phyloP scores from a whole-genome alignment of 2,797 vertebrate species.

The Manis pentadactyla region DNA sequence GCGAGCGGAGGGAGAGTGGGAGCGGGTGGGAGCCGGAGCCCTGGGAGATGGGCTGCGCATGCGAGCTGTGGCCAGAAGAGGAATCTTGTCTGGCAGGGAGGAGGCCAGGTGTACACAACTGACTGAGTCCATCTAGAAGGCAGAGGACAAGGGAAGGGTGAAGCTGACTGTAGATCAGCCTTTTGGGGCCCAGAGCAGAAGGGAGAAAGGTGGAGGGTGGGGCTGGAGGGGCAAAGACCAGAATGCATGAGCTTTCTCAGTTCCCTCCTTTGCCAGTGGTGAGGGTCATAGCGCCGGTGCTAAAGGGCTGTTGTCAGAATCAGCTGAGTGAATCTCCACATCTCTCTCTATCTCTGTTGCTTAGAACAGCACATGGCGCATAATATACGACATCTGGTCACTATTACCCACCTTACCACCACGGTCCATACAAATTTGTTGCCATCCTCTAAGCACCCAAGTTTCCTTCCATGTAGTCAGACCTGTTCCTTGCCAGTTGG shows the following conservation, averaged over 20 bases:
- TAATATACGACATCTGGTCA: rapidly evolving
- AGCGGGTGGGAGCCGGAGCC: not conserved
- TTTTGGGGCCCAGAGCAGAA: not conserved
- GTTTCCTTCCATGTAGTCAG: not conserved
- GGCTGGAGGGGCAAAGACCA: not conserved
- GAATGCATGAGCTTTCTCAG: not conserved
- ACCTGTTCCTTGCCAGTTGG: not conserved
- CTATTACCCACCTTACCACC: not conserved
- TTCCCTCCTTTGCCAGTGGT: not conserved
- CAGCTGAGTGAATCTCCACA: not conserved
- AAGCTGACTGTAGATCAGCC: not conserved
- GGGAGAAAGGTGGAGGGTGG: not conserved
- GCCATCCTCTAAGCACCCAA: not conserved
- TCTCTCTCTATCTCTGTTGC: not conserved
- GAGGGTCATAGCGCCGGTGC: not conserved
- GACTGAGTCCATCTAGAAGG: not conserved
- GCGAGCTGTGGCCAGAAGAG: not conserved
- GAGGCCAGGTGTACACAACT: not conserved
- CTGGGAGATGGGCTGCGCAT: not conserved
- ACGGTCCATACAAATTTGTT: not conserved
- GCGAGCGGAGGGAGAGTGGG: rapidly evolving
- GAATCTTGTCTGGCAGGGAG: not conserved
- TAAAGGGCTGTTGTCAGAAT: not conserved
- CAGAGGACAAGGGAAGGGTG: not conserved
- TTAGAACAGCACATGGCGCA: not conserved